Percentiles rank a stretch among this genome's conserved stretches.
phyloP scores from a whole-genome alignment of 1,140 invertebrate genomes.

The Drosophila lini region DNA sequence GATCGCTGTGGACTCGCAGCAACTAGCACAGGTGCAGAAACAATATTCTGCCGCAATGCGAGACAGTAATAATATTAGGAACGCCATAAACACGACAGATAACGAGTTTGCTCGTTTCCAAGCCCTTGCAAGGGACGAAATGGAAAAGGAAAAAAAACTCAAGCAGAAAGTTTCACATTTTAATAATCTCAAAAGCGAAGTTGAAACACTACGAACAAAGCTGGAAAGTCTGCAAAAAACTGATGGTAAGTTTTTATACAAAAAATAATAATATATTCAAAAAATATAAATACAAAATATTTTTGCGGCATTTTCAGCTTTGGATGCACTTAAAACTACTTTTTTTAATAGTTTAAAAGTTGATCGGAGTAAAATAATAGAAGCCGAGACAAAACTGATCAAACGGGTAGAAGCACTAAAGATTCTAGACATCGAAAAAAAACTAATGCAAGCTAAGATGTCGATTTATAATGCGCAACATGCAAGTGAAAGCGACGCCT shows the following conservation, averaged over 20 bases:
- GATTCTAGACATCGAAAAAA: constrained; percentile 5
- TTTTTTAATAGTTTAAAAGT: constrained; percentile 74
- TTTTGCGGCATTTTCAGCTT: constrained; percentile 21
- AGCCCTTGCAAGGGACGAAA: constrained; percentile 20
- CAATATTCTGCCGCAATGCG: constrained; percentile 33
- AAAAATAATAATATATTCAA: background rate
- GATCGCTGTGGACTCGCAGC: constrained; percentile 49
- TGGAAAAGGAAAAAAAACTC: constrained; percentile 50
- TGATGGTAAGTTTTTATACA: constrained; percentile 22
- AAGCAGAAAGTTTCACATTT: constrained; percentile 57
- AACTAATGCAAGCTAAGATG: constrained; percentile 14
- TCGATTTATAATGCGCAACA: constrained; percentile 49
- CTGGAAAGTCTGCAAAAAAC: constrained; percentile 10
- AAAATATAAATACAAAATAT: background rate
- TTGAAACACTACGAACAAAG: constrained; percentile 31
- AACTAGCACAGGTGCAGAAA: constrained; percentile 41
- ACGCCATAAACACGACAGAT: constrained; percentile 47
- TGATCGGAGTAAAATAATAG: constrained; percentile 23
- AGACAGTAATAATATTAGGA: constrained; percentile 50
- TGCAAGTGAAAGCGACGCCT: constrained; percentile 38
- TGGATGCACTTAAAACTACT: constrained; percentile 83
- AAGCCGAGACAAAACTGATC: constrained; percentile 27
- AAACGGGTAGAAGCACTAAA: background rate
- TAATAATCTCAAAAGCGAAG: constrained; percentile 41
- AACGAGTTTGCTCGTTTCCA: constrained; percentile 61